Conservation (phyloP, 2,113 vertebrate genomes). For the Diphyllodes magnificus region DNA sequence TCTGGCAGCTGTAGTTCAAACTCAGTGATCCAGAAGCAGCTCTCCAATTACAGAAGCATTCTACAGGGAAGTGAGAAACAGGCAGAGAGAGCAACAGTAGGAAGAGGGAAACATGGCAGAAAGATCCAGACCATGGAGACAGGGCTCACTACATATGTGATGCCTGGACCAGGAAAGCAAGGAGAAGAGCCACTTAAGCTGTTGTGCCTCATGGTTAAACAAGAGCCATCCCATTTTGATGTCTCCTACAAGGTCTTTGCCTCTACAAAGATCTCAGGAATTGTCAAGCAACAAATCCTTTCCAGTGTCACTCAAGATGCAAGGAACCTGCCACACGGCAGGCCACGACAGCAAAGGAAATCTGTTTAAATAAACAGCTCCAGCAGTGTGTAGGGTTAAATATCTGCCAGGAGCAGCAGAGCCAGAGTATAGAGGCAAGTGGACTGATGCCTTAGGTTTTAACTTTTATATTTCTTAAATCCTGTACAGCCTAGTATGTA, state of each 20-base stretch:
- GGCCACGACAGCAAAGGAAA: background rate
- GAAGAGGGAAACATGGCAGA: background rate
- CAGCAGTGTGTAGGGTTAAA: background rate
- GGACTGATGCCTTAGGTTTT: background rate
- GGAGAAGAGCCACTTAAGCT: background rate
- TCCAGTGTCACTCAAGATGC: accelerated
- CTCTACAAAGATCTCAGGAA: background rate
- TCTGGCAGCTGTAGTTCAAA: background rate
- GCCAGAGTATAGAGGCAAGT: background rate
- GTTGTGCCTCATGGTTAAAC: background rate
- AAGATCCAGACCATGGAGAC: background rate
- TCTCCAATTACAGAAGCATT: background rate
- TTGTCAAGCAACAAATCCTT: background rate
- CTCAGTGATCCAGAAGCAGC: background rate
- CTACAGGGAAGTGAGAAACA: background rate
- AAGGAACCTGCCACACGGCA: background rate
- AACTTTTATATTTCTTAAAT: too few relatives aligned
- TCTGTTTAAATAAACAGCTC: background rate
- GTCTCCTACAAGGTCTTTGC: background rate
- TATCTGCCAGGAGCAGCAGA: background rate
- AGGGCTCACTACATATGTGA: background rate
- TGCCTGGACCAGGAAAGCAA: background rate
- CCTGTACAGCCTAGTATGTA: too few relatives aligned
- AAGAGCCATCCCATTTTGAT: background rate
- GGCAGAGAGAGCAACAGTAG: background rate